Percentiles rank a stretch among this genome's conserved stretches.
These are phyloP conservation scores for Henicopernis longicauda DNA, from an alignment of 2,113 vertebrate species.

Conservation along the genomic window DNA sequence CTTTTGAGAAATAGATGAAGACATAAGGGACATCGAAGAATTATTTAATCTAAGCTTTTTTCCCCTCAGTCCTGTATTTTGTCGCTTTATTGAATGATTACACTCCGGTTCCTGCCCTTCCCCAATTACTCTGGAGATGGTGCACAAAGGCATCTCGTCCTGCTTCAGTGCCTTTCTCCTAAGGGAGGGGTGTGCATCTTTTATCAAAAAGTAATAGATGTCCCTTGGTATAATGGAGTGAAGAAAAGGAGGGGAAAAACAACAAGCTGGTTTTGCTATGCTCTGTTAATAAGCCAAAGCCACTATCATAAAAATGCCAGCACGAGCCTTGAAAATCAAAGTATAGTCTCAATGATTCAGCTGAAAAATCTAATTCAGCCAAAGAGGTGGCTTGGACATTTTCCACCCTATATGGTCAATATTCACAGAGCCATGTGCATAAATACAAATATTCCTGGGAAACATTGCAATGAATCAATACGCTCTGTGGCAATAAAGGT, in stretches of 20 bases:
- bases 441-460: conserved; percentile 11
- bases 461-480: not conserved
- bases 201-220: not conserved
- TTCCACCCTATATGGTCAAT: not conserved
- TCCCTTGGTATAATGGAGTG: not conserved
- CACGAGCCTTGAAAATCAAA: not conserved
- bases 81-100: not conserved
- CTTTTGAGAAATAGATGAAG: conserved; percentile 61
- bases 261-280: not conserved
- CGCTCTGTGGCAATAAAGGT: not conserved
- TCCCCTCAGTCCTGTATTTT: not conserved
- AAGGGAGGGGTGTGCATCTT: not conserved
- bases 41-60: conserved; percentile 39
- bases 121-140: not conserved
- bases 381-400: conserved; percentile 18
- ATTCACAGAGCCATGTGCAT: not conserved
- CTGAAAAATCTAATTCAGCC: not conserved
- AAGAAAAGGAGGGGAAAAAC: not conserved
- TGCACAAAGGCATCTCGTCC: not conserved
- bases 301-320: not conserved
- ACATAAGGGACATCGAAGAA: conserved; percentile 32
- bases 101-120: not conserved
- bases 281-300: not conserved
- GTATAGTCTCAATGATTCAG: not conserved
- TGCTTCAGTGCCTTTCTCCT: not conserved